A percentile compares a stretch with the other conserved stretches of the same genome.
Evolutionary conservation across 2,888 invertebrate species (phyloP).

Genomic region (Diachrysia chrysitis): DNA sequence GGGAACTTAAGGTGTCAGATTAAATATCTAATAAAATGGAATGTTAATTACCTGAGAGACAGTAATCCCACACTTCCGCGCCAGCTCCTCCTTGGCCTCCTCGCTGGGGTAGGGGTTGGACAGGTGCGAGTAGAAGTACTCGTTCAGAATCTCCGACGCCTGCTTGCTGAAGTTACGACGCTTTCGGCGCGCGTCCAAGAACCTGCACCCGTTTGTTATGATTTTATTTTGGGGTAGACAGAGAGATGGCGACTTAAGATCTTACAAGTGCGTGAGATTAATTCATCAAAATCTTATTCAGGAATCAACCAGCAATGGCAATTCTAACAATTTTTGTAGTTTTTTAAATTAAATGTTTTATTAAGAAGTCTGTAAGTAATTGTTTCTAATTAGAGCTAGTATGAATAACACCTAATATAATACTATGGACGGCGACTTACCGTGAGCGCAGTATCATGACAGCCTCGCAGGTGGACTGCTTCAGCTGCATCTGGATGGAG

Average conservation of each 20-base stretch:
- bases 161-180: slow-evolving; percentile 99
- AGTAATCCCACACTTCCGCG: slow-evolving; percentile 99
- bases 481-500: slow-evolving; percentile 99
- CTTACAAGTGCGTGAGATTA: too few relatives aligned
- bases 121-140: slow-evolving; percentile 99
- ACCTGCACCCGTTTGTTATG: slow-evolving; percentile 83
- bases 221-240: slow-evolving; percentile 7
- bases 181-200: slow-evolving; percentile 95
- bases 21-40: too few relatives aligned
- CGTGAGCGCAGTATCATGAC: slow-evolving; percentile 99
- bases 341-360: too few relatives aligned
- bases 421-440: slow-evolving; percentile 60
- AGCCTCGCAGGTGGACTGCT: slow-evolving; percentile 99
- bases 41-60: slow-evolving; percentile 98
- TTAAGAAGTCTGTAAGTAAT: too few relatives aligned
- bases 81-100: slow-evolving; percentile 99
- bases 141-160: slow-evolving; percentile 99
- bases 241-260: too few relatives aligned
- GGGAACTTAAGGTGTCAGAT: too few relatives aligned
- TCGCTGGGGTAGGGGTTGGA: slow-evolving; percentile 99
- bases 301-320: too few relatives aligned
- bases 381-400: too few relatives aligned
- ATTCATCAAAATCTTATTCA: too few relatives aligned
- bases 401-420: neutral
- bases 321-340: too few relatives aligned